phyloP scores from a whole-genome alignment of 2,888 invertebrate genomes.

The Agrochola lota region DNA sequence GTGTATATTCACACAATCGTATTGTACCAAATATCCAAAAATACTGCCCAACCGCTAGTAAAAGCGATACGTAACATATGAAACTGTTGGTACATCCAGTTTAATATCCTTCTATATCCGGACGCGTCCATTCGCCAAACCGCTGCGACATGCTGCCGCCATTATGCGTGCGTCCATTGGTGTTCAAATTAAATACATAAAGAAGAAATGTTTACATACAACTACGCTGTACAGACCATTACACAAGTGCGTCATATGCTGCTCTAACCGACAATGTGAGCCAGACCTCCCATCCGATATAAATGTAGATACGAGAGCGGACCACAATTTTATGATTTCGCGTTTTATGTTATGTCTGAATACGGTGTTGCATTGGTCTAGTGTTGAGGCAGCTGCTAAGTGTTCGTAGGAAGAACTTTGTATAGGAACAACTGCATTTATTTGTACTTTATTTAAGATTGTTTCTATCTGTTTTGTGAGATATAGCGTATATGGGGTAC shows the following conservation, averaged over 20 bases:
- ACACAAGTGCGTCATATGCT: constrained; percentile 68
- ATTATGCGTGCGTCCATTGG: constrained; percentile 85
- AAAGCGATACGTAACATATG: constrained; percentile 50
- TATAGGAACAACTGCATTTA: too few species aligned
- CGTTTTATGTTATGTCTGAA: constrained; percentile 58
- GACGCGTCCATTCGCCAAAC: constrained; percentile 84
- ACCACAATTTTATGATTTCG: constrained; percentile 63
- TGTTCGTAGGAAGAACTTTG: constrained; percentile 1
- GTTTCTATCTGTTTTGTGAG: not conserved
- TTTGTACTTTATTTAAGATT: not conserved
- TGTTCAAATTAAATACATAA: constrained; percentile 89
- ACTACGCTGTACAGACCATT: constrained; percentile 68
- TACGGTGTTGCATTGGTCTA: constrained; percentile 49
- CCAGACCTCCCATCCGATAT: constrained; percentile 58
- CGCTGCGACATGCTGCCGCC: constrained; percentile 87
- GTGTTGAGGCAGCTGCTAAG: constrained; percentile 22
- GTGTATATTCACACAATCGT: constrained; percentile 20
- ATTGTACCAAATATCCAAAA: constrained; percentile 20
- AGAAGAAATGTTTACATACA: constrained; percentile 84
- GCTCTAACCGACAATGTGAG: constrained; percentile 61
- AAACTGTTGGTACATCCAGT: constrained; percentile 63
- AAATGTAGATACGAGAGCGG: constrained; percentile 55
- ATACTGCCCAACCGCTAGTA: constrained; percentile 29
- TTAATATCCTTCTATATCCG: constrained; percentile 68
- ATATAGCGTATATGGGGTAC: not conserved